Base-by-base conservation (phyloP, 1,140 invertebrate genomes). In the Pseudomyrmex flavicornis region DNA sequence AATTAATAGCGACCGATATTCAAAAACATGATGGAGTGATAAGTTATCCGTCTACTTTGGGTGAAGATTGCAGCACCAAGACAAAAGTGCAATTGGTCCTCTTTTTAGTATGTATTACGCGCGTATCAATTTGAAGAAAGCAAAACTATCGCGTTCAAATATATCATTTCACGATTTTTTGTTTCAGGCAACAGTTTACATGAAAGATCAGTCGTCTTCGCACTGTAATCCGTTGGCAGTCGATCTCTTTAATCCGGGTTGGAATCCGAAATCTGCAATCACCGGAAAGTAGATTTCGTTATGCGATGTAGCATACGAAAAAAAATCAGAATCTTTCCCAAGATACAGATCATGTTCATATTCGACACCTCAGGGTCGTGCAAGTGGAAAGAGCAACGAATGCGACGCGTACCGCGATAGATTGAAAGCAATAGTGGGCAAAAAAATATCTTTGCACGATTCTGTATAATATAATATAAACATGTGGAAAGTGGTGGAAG, bases 201-300 rank as follows among this genome's bases (percentile, higher is more conserved):
- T 99, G 95, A 96, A 96, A 82, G 98, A 99, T 93, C 98, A 96
- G 91, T 96, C 97, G 86, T 97, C 97, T 0, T 97, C 97, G 10
- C 98, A 99, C 93, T 99, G 98, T 94, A 96, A 96, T 15, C 97
- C 97, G 44, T 94, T 99, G 74, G 96, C 97, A 1, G 86, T 93
- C 5, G 95, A 96, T 76, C 95, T 96, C 87, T 98, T 98, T 91
- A 94, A 95, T 66, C 88, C 92, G 26, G 93, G 93, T 50, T 94
- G 94, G 94, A 84, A 94, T 88, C 92, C 93, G 73, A 76, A 85
- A 62, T 88, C 89, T 61, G 54, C 82, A 61, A 22, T 84, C 35
- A 72, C 75, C 26, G 15, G 66, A 15, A 82, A 89, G 50, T 82
- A 89, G 56, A 1, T 68, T 83, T n/a, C 22, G 44, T 22, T 50